Base-by-base conservation (phyloP, 2,113 vertebrate genomes). In the Bettongia penicillata region DNA sequence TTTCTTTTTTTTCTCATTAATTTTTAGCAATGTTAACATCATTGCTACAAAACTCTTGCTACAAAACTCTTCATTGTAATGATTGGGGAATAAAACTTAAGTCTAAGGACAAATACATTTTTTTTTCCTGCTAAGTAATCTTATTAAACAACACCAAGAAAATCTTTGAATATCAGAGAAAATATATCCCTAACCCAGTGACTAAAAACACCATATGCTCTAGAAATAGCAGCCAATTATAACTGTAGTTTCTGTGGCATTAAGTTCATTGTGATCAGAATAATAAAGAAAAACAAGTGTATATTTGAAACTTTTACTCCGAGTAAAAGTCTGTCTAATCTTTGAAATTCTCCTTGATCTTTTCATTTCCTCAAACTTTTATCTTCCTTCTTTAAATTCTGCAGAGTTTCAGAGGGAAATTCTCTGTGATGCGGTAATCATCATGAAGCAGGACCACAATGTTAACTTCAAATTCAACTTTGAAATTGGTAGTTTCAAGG, bases 391-490 rank as follows among this genome's bases (percentile, higher is more conserved):
- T 48, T 99, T 98, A 99, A 55, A 99, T 96, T 97, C 99, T 98
- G 98, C 99, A 99, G 49, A 99, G 99, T 98, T 99, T 99, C 96
- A 99, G 99, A 0, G 99, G 99, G 97, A 99, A 99, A 98, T 99
- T 99, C 98, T 99, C 99, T 0, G 99, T 99, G 99, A 99, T 99
- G 96, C 99, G 99, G 28, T 99, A 99, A 93, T 99, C 99, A 0
- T 99, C 99, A 0, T 99, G 99, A 24, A 99, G 99, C 0, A 99
- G 99, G 26, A 99, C 99, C 5, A 99, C 99, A 0, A 99, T 25
- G 94, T 99, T 99, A 26, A 99, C 99, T 96, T 99, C 99, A 95
- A 99, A 99, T 96, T 99, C 99, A 0, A 99, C 99, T 99, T 99
- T 99, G 98, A 99, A 99, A 98, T 99, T 99, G 95, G 99, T 99